Evolutionary conservation across 2,113 vertebrate species (phyloP), one percentile per base, ranked within the genome.

Genomic region (Oncorhynchus kisutch): DNA sequence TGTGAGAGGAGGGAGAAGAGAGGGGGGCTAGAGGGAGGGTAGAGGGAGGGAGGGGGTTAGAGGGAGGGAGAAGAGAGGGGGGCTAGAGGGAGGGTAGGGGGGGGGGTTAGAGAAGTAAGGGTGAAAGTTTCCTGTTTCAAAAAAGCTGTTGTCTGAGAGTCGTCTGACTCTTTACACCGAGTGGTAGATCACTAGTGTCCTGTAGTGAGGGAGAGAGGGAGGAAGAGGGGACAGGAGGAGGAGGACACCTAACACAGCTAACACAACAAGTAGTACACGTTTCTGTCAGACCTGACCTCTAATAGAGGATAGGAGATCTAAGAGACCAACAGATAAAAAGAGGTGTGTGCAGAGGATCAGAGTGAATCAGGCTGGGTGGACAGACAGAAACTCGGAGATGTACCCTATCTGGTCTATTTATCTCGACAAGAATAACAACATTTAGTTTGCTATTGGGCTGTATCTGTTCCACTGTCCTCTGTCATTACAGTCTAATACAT

Each of bases 51-150:
- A 27, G 27, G 27, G 27, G 27, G 59, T 11, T 31, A 31, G 31
- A 31, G 31, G 5, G 31, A 31, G 31, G 31, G 31, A 34, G n/a
- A n/a, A n/a, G n/a, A n/a, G n/a, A n/a, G n/a, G 77, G 25, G 60
- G 6, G 14, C 45, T 79, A 62, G 14, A 64, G n/a, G 29, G 29
- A 31, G 29, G 29, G 31, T n/a, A n/a, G 6, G 31, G 77, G 22
- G 5, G 77, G 25, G 60, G 6, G 14, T 60, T 79, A 64, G 18
- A 64, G n/a, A 67, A 67, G 25, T 6, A 74, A 34, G 34, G 24
- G 45, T 75, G 62, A 39, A 77, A 20, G 79, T 73, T 88, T 88
- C 72, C 72, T 79, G 82, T 86, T 90, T 85, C 24, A 77, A 83
- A 76, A 67, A 65, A 68, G 67, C 76, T 75, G 74, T 72, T 81